phyloP scores from a whole-genome alignment of 2,888 invertebrate species.

The Atherix ibis region DNA sequence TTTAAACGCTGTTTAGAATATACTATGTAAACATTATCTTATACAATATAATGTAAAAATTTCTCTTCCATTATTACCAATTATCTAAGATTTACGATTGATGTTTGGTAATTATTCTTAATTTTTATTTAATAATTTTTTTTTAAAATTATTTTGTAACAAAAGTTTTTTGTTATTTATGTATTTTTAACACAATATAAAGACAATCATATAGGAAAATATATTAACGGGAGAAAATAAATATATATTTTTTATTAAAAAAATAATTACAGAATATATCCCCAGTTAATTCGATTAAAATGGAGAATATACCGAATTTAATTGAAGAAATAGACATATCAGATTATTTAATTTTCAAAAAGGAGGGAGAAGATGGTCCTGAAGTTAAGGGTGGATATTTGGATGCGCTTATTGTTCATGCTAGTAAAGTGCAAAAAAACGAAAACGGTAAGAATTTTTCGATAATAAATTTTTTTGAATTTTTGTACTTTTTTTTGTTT shows the following conservation, averaged over 20 bases:
- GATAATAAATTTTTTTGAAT: conserved; percentile 3
- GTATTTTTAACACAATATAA: too few species aligned
- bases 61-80: too few species aligned
- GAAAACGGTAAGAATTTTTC: conserved; percentile 25
- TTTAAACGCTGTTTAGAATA: too few species aligned
- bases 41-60: too few species aligned
- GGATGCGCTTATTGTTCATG: conserved; percentile 89
- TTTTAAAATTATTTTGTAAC: too few species aligned
- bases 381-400: conserved; percentile 86
- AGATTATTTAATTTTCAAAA: conserved; percentile 63
- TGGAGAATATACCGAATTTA: conserved; percentile 35
- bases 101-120: too few species aligned
- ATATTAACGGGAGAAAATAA: too few species aligned
- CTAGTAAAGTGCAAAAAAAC: conserved; percentile 79
- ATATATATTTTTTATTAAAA: not conserved
- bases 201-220: too few species aligned
- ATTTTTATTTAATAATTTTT: too few species aligned
- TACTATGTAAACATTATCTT: too few species aligned
- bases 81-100: too few species aligned
- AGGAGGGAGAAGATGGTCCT: conserved; percentile 69
- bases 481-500: conserved; percentile 6
- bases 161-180: too few species aligned
- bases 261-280: conserved; percentile 12
- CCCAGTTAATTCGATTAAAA: conserved; percentile 15
- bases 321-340: conserved; percentile 70